phyloP scores from a whole-genome alignment of 2,888 invertebrate species.

The Gibbula magus region DNA sequence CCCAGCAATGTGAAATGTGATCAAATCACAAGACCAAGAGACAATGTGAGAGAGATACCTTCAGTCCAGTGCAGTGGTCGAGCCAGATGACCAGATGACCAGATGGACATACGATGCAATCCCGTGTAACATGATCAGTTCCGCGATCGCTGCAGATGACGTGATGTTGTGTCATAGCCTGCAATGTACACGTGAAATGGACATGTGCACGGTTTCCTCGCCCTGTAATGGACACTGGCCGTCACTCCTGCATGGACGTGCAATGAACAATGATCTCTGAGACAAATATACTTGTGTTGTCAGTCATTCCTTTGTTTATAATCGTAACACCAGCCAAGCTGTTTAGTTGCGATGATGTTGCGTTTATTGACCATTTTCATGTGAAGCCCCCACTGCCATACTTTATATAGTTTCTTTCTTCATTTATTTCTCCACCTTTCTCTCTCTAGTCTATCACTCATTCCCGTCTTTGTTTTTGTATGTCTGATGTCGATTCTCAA shows the following conservation, averaged over 20 bases:
- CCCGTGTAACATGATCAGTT: too few relatives aligned
- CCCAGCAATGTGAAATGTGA: slow-evolving; percentile 8
- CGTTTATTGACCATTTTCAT: background rate
- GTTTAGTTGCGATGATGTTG: background rate
- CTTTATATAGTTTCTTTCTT: background rate
- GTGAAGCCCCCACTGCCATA: background rate
- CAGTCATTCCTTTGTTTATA: slow-evolving; percentile 14
- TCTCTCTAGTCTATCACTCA: too few relatives aligned
- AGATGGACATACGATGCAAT: too few relatives aligned
- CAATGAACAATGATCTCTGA: slow-evolving; percentile 10
- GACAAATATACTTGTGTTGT: slow-evolving; percentile 3
- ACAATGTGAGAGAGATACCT: background rate
- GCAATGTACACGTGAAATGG: too few relatives aligned
- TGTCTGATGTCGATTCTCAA: too few relatives aligned
- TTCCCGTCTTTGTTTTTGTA: too few relatives aligned
- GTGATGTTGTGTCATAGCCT: too few relatives aligned
- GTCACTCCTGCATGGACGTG: background rate
- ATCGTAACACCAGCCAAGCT: background rate
- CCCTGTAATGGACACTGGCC: too few relatives aligned
- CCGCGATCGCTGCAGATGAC: too few relatives aligned
- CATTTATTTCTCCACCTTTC: too few relatives aligned
- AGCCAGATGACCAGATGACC: background rate
- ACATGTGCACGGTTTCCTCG: too few relatives aligned
- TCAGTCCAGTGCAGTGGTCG: background rate
- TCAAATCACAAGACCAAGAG: background rate